These are phyloP conservation scores for Euleptes europaea DNA, from an alignment of 2,113 vertebrate genomes.

Conservation along the genomic window DNA sequence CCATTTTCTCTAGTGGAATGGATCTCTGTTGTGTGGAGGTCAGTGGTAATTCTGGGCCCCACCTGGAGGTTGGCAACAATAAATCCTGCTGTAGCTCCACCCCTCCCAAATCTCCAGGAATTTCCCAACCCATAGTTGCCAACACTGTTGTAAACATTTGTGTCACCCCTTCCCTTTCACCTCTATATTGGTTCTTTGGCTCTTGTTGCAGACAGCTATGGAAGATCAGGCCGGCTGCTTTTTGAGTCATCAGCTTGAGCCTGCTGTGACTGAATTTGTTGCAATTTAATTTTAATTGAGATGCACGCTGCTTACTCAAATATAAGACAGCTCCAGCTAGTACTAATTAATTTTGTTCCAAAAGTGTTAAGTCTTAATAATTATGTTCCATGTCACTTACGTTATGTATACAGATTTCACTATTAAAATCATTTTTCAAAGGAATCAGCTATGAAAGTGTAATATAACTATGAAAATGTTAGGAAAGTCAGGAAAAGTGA, in stretches of 20 bases:
- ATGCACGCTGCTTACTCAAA: slow-evolving; percentile 76
- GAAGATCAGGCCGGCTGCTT: slow-evolving; percentile 49
- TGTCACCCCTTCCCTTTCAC: neutral
- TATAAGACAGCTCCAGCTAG: slow-evolving; percentile 75
- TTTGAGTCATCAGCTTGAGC: slow-evolving; percentile 63
- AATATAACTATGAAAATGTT: slow-evolving; percentile 35
- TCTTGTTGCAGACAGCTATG: slow-evolving; percentile 23
- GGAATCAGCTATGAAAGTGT: slow-evolving; percentile 50
- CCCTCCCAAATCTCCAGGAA: no score
- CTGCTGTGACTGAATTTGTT: slow-evolving; percentile 73
- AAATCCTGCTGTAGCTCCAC: no score
- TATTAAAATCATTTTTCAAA: slow-evolving; percentile 54
- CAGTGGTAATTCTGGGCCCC: no score
- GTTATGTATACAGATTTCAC: slow-evolving; percentile 65
- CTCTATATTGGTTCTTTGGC: neutral
- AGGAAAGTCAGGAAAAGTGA: neutral
- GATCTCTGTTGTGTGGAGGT: no score
- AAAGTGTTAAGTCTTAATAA: slow-evolving; percentile 80
- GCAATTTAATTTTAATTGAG: slow-evolving; percentile 84
- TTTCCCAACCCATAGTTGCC: no score
- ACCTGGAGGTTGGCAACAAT: no score
- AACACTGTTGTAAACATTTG: neutral
- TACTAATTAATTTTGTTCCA: slow-evolving; percentile 81
- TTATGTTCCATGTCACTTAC: slow-evolving; percentile 62
- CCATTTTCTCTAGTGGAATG: no score